These are phyloP conservation scores for Ophraella communa DNA, from an alignment of 2,888 invertebrate genomes.

Conservation along the genomic window DNA sequence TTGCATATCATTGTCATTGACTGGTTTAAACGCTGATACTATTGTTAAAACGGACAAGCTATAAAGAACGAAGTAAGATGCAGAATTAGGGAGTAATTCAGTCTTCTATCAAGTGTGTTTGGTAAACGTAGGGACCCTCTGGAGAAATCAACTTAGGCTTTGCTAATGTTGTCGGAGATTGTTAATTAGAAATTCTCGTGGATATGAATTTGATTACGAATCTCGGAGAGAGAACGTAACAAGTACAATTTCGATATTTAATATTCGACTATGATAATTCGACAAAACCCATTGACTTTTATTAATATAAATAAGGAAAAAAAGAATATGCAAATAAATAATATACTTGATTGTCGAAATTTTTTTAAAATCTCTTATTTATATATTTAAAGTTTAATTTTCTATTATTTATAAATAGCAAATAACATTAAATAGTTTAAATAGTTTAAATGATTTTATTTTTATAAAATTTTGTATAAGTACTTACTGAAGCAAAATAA, in stretches of 20 bases:
- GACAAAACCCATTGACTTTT: background rate
- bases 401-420: too few relatives aligned
- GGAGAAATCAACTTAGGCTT: conserved; percentile 38
- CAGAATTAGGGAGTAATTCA: conserved; percentile 23
- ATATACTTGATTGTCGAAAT: too few relatives aligned
- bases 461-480: too few relatives aligned
- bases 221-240: background rate
- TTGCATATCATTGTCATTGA: too few relatives aligned
- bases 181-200: conserved; percentile 34
- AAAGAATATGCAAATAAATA: too few relatives aligned
- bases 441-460: too few relatives aligned
- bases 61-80: conserved; percentile 25
- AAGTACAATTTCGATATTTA: background rate
- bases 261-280: background rate
- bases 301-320: background rate
- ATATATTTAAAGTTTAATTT: too few relatives aligned
- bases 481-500: too few relatives aligned
- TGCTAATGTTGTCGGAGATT: conserved; percentile 32
- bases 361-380: too few relatives aligned
- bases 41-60: conserved; percentile 15
- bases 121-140: conserved; percentile 26
- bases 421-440: too few relatives aligned
- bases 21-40: conserved; percentile 2
- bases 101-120: conserved; percentile 21
- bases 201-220: conserved; percentile 29